phyloP scores from a whole-genome alignment of 2,113 vertebrate genomes.

The Girardinichthys multiradiatus region DNA sequence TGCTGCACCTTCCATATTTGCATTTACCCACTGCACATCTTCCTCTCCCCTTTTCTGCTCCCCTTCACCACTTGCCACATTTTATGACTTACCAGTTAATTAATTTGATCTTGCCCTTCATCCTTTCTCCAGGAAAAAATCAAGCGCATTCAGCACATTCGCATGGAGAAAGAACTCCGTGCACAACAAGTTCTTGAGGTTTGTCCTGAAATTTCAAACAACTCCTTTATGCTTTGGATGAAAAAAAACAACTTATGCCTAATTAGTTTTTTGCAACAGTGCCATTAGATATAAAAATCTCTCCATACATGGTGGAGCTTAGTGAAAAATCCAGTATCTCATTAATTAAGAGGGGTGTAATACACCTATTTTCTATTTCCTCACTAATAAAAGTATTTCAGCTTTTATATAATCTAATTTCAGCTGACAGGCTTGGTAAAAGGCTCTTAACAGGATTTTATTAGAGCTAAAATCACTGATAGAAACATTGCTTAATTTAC shows the following conservation, averaged over 20 bases:
- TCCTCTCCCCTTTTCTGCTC: slow-evolving; percentile 14
- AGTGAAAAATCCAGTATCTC: slow-evolving; percentile 64
- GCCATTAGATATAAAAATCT: slow-evolving; percentile 72
- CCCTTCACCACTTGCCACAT: slow-evolving; percentile 47
- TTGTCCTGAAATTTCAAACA: slow-evolving; percentile 70
- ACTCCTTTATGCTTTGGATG: slow-evolving; percentile 64
- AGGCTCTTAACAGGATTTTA: slow-evolving; percentile 73
- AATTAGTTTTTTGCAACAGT: slow-evolving; percentile 67
- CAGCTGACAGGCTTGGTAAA: slow-evolving; percentile 73
- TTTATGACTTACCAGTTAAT: slow-evolving; percentile 71
- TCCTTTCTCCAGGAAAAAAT: slow-evolving; percentile 90
- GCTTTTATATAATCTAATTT: slow-evolving; percentile 74
- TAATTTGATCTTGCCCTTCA: slow-evolving; percentile 59
- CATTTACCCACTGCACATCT: slow-evolving; percentile 40
- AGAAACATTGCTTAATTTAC: slow-evolving; percentile 75
- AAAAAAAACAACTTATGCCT: slow-evolving; percentile 61
- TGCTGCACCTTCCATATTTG: slow-evolving; percentile 50
- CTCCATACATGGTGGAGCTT: slow-evolving; percentile 60
- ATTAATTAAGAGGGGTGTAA: slow-evolving; percentile 64
- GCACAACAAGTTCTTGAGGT: slow-evolving; percentile 98
- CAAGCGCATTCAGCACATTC: slow-evolving; percentile 95
- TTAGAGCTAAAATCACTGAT: slow-evolving; percentile 73
- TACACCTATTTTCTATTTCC: slow-evolving; percentile 58
- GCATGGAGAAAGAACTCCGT: slow-evolving; percentile 95
- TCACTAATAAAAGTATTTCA: slow-evolving; percentile 67